phyloP scores from a whole-genome alignment of 1,140 invertebrate genomes.

The Eubasilissa regina region DNA sequence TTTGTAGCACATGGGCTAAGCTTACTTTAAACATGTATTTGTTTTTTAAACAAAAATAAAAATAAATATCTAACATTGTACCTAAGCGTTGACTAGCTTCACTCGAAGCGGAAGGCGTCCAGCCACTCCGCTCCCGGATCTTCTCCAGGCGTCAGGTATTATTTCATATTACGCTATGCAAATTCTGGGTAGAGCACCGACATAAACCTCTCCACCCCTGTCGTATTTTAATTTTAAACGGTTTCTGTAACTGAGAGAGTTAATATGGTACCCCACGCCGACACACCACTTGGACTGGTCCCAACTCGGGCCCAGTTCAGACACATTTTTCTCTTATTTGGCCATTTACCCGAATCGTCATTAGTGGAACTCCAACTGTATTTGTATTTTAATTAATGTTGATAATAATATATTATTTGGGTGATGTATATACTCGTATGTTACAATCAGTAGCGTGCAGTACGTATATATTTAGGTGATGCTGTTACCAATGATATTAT shows the following conservation, averaged over 20 bases:
- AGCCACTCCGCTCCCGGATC: not conserved
- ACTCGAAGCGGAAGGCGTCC: too few relatives aligned
- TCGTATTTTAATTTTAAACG: conserved; percentile 38
- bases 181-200: conserved; percentile 3
- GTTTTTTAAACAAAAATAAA: too few relatives aligned
- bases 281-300: not conserved
- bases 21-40: too few relatives aligned
- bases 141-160: conserved; percentile 23
- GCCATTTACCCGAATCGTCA: not conserved
- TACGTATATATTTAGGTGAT: too few relatives aligned
- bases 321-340: not conserved
- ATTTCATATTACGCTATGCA: conserved; percentile 36
- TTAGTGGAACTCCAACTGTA: too few relatives aligned
- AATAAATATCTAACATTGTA: too few relatives aligned
- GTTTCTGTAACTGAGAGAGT: conserved; percentile 32
- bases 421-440: too few relatives aligned
- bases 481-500: too few relatives aligned
- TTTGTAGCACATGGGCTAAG: too few relatives aligned
- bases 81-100: too few relatives aligned
- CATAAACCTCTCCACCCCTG: conserved; percentile 11
- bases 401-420: too few relatives aligned
- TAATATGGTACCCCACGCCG: not conserved
- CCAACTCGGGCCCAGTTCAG: not conserved
- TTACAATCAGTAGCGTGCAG: too few relatives aligned
- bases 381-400: not conserved